Base-by-base conservation (phyloP, 2,797 vertebrate species). In the Mycteria americana region DNA sequence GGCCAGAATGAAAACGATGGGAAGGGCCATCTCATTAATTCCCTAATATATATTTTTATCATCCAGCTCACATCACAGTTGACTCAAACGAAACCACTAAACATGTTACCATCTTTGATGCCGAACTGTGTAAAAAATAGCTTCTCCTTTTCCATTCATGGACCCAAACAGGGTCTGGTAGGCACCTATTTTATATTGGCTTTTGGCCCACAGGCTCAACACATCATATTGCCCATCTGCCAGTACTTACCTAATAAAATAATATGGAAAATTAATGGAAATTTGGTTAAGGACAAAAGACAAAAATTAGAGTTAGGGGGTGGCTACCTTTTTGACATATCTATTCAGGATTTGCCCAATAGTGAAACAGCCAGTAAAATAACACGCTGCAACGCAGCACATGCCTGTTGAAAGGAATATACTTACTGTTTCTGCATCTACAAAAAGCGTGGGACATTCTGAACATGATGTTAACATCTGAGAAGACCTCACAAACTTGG, bases 401-500 rank as follows among this genome's bases (percentile, higher is more conserved):
- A 9, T 27, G 37, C 4, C 28, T 63, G 69, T 77, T 45, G 41
- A 81, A 76, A 81, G 45, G 54, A 80, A 69, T 72, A 90, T 96
- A 98, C 99, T 99, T 95, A 99, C 99, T 1, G 99, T 99, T 97
- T 99, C 99, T 3, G 99, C 99, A 89, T 99, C 99, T 63, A 99
- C 98, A 70, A 99, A 99, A 88, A 99, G 98, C 0, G 99, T 99
- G 11, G 99, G 99, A 92, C 99, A 99, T 89, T 99, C 99, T 3
- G 99, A 99, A 96, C 99, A 99, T 9, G 99, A 98, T 30, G 99
- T 99, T 65, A 99, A 95, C 99, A 99, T 99, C 96, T 99, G 99
- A n/a, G 99, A 99, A 39, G 99, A 99, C 93, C 98, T 98, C 91
- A 99, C 98, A 95, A 99, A 99, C 98, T 99, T 99, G 90, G 99